Evolutionary conservation across 2,888 invertebrate genomes (phyloP).

Genomic region (Drosophila hawaiiensis): DNA sequence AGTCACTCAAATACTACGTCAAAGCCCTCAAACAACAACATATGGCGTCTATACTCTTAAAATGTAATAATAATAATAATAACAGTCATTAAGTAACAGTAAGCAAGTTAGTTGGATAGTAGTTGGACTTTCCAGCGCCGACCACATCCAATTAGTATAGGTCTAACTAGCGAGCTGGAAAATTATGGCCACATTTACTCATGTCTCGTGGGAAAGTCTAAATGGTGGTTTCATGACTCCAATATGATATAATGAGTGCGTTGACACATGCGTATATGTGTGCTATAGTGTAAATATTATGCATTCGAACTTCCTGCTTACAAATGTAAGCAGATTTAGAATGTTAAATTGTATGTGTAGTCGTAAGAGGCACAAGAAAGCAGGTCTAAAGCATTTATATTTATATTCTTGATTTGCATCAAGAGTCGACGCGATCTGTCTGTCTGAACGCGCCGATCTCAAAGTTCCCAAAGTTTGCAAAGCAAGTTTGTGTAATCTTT

Average conservation of each 20-base stretch:
- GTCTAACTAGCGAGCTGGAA: conserved; percentile 48
- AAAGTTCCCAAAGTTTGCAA: neutral
- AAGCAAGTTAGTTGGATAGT: conserved; percentile 2
- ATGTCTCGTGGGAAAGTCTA: conserved; percentile 60
- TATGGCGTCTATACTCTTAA: neutral
- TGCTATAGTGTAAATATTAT: neutral
- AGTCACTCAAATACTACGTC: neutral
- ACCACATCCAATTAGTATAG: conserved; percentile 16
- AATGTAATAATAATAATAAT: neutral
- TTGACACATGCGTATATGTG: neutral
- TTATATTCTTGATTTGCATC: neutral
- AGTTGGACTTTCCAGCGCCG: conserved; percentile 27
- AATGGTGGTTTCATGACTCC: conserved; percentile 32
- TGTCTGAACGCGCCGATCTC: neutral
- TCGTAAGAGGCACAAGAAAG: neutral
- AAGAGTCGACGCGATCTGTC: neutral
- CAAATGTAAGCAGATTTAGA: neutral
- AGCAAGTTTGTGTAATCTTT: too few relatives aligned
- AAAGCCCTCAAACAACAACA: neutral
- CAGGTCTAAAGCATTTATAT: too few relatives aligned
- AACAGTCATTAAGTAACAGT: neutral
- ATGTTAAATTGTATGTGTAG: neutral
- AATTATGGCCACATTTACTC: conserved; percentile 45
- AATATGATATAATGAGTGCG: conserved; percentile 16
- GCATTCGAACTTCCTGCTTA: neutral